Base-by-base conservation (phyloP, 2,888 invertebrate species). In the Eledone cirrhosa region DNA sequence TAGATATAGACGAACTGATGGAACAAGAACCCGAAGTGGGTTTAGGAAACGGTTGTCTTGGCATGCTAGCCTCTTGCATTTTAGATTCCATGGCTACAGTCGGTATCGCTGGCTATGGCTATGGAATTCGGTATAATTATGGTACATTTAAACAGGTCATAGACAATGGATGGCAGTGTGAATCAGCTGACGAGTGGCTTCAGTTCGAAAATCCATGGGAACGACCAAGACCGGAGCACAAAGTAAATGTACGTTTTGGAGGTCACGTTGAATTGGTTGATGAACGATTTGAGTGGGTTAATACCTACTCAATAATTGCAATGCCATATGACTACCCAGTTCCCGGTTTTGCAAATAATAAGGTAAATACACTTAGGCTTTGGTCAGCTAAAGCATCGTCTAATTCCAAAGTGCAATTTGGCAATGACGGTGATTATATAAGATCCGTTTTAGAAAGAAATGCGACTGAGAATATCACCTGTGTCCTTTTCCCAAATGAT, bases 281-380 rank as follows among this genome's bases (percentile, higher is more conserved):
- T 33, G 29, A 33, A 41, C 7, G 22, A 13, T 72, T 33, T 29
- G n/a, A 33, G 41, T 72, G 72, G 72, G 72, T 72, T 13, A 31
- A 72, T 22, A 77, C 48, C 8, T 41, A 1, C 11, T 14, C n/a
- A n/a, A 96, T 99, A 77, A 96, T 95, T 88, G 99, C 99, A 72
- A 95, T 99, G 95, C 99, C 99, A 0, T 99, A 98, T 89, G 99
- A 99, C 91, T 98, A 95, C 90, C 99, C 99, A 11, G 95, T 99
- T 84, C 99, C 99, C 74, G 99, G 99, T n/a, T 99, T 96, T 92
- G 94, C 94, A 86, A 99, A 99, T 92, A 99, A 99, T 89, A 95
- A 96, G 47, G 99, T 99, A 78, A 99, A 99, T 91, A 98, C 98
- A 0, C 92, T 99, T 88, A 93, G 99, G 80, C 93, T 99, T 81